A percentile compares a stretch with the other conserved stretches of the same genome.
These are phyloP conservation scores for Cyanoderma ruficeps DNA, from an alignment of 2,113 vertebrate species.

Conservation along the genomic window DNA sequence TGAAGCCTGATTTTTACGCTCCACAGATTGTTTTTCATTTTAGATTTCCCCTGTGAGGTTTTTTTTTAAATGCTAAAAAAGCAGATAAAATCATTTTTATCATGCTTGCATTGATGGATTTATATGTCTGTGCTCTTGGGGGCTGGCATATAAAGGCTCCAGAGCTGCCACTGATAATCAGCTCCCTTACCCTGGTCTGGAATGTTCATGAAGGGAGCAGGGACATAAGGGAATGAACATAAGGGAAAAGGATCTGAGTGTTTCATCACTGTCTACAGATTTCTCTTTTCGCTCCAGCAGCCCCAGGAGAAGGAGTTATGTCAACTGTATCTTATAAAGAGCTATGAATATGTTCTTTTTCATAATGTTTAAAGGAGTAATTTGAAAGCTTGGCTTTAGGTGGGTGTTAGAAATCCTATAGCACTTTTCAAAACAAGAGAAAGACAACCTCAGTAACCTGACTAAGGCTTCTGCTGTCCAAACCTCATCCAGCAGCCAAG, in stretches of 20 bases:
- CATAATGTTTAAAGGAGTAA: constrained; percentile 38
- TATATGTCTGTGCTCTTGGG: neutral
- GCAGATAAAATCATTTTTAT: constrained; percentile 38
- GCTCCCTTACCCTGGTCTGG: neutral
- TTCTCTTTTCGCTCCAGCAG: neutral
- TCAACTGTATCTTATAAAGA: constrained; percentile 44
- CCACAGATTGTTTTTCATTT: neutral
- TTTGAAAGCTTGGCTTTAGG: constrained; percentile 51
- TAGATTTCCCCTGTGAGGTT: constrained; percentile 2
- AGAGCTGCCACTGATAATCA: constrained; percentile 14
- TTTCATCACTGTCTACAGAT: neutral
- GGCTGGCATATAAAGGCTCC: neutral
- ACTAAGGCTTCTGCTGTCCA: constrained; percentile 38
- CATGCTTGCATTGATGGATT: constrained; percentile 8
- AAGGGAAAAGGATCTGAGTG: neutral
- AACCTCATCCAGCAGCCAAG: constrained; percentile 15
- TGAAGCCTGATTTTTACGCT: constrained; percentile 33
- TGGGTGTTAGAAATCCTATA: constrained; percentile 59
- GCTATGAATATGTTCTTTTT: constrained; percentile 32
- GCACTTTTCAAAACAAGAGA: constrained; percentile 52
- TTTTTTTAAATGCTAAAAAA: constrained; percentile 2
- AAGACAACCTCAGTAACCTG: constrained; percentile 53
- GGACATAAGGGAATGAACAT: neutral
- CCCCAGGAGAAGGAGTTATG: constrained; percentile 30
- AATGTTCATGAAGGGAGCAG: neutral